These are phyloP conservation scores for Lepeophtheirus nordmannii DNA, from an alignment of 2,888 invertebrate genomes.

Conservation along the genomic window DNA sequence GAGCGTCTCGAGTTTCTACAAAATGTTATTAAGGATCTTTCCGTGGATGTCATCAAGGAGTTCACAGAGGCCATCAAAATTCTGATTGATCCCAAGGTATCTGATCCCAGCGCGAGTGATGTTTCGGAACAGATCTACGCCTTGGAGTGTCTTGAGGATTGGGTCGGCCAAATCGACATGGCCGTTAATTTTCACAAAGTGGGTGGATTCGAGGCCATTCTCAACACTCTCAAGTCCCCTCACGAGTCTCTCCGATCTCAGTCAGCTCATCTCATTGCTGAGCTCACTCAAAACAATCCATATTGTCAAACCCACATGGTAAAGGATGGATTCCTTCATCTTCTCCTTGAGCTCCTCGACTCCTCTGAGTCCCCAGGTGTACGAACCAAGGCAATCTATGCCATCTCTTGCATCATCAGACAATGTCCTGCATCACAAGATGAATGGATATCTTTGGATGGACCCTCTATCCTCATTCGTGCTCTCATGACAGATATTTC, in stretches of 20 bases:
- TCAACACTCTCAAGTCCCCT: constrained; percentile 1
- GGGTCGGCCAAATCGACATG: constrained; percentile 23
- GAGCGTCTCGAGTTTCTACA: constrained; percentile 15
- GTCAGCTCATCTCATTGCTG: constrained; percentile 8
- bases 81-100: constrained; percentile 6
- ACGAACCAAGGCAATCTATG: constrained; percentile 20
- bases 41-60: constrained; percentile 21
- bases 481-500: neutral
- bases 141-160: constrained; percentile 17
- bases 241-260: neutral
- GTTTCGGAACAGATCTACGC: neutral
- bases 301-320: constrained; percentile 20
- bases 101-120: neutral
- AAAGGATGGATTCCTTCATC: constrained; percentile 15
- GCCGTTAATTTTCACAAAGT: constrained; percentile 24
- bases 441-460: neutral
- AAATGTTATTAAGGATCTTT: neutral
- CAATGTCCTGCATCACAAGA: neutral
- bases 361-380: neutral
- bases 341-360: constrained; percentile 1
- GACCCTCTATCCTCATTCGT: neutral
- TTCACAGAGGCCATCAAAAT: constrained; percentile 1
- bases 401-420: constrained; percentile 17
- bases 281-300: constrained; percentile 20
- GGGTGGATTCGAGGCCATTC: constrained; percentile 20